Conservation (phyloP, 2,888 invertebrate genomes). For the Dynastes tityus region DNA sequence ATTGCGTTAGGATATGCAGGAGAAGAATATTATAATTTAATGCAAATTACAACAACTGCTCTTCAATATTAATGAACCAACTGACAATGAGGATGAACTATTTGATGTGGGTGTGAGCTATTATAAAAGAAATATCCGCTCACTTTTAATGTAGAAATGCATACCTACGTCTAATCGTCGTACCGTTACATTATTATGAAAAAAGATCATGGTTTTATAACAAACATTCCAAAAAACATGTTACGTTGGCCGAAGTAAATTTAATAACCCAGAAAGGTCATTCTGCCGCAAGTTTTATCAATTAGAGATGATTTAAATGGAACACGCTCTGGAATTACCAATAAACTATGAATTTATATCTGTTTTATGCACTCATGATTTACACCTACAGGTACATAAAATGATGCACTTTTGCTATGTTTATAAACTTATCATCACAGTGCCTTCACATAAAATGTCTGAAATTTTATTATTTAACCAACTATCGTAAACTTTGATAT, state of each 20-base stretch:
- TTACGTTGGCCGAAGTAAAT: slow-evolving; percentile 8
- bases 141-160: slow-evolving; percentile 40
- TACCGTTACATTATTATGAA: slow-evolving; percentile 11
- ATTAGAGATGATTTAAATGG: neutral
- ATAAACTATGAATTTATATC: slow-evolving; percentile 12
- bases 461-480: no score
- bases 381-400: neutral
- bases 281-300: slow-evolving; percentile 1
- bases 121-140: slow-evolving; percentile 28
- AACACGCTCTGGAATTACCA: neutral
- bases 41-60: slow-evolving; percentile 30
- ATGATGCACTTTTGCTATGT: no score
- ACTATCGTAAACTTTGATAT: no score
- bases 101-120: slow-evolving; percentile 40
- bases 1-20: slow-evolving; percentile 17
- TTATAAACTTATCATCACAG: no score
- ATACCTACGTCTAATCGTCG: slow-evolving; percentile 2
- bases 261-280: slow-evolving; percentile 17
- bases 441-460: no score
- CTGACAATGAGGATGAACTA: slow-evolving; percentile 45
- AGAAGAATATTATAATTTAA: slow-evolving; percentile 26
- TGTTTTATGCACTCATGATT: neutral
- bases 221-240: slow-evolving; percentile 7
- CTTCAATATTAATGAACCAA: slow-evolving; percentile 35
- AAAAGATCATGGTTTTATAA: slow-evolving; percentile 1